These are phyloP conservation scores for Mesorhabditis sp. DNA, from an alignment of 2,888 invertebrate species.

Conservation along the genomic window DNA sequence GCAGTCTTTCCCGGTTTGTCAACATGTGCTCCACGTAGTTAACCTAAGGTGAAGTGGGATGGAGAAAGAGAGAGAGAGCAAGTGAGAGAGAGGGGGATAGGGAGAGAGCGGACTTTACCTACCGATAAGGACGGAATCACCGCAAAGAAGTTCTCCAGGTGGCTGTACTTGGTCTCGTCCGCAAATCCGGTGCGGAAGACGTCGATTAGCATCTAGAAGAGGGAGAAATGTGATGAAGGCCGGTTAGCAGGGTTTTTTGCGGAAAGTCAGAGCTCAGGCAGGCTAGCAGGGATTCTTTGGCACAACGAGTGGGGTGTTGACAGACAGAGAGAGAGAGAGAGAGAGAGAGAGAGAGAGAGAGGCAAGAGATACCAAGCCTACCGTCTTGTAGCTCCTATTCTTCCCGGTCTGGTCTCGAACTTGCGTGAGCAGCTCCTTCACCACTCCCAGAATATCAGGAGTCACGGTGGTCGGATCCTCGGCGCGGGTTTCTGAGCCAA, in stretches of 20 bases:
- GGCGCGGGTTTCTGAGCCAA: not conserved
- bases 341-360: not conserved
- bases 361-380: constrained; percentile 5
- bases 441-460: not conserved
- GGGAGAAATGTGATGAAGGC: constrained; percentile 3
- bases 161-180: constrained; percentile 75
- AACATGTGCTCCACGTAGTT: constrained; percentile 92
- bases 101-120: not conserved
- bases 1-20: constrained; percentile 83
- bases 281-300: constrained; percentile 7
- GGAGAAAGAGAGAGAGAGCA: no score
- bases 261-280: constrained; percentile 9
- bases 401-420: constrained; percentile 18
- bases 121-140: constrained; percentile 82
- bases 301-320: constrained; percentile 1
- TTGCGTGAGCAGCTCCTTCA: constrained; percentile 15
- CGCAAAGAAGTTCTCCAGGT: constrained; percentile 84
- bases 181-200: constrained; percentile 86
- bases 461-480: not conserved
- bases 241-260: constrained; percentile 16
- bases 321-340: not conserved
- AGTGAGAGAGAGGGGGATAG: no score
- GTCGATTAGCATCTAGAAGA: constrained; percentile 74
- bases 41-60: constrained; percentile 59
- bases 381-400: constrained; percentile 28